phyloP scores from a whole-genome alignment of 2,888 invertebrate species.

The Ptycholaimellus sp. region DNA sequence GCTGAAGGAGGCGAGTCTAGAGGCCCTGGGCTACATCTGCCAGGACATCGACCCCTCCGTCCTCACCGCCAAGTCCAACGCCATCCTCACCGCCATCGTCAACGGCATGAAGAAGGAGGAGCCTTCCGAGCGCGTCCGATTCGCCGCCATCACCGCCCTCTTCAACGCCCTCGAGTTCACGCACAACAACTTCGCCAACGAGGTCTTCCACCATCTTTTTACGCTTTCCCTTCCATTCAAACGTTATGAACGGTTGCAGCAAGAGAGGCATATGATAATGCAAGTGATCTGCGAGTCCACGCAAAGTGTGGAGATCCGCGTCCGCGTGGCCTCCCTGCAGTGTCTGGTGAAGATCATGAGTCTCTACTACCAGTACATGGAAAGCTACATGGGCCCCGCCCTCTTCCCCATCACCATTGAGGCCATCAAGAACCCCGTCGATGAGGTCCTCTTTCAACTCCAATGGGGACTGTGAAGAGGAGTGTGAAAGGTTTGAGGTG shows the following conservation, averaged over 20 bases:
- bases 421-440: conserved; percentile 87
- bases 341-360: conserved; percentile 95
- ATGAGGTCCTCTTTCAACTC: conserved; percentile 47
- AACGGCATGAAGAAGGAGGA: conserved; percentile 90
- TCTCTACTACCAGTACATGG: conserved; percentile 94
- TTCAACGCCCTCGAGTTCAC: conserved; percentile 94
- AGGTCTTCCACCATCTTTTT: conserved; percentile 29
- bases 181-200: conserved; percentile 87
- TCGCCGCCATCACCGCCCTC: conserved; percentile 86
- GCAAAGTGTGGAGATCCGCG: conserved; percentile 65
- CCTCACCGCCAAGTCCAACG: conserved; percentile 67
- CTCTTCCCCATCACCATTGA: conserved; percentile 89
- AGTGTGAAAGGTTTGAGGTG: too few relatives aligned
- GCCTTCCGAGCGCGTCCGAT: conserved; percentile 53
- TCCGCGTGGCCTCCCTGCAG: conserved; percentile 69
- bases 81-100: conserved; percentile 89
- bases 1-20: conserved; percentile 81
- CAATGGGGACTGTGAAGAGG: too few relatives aligned
- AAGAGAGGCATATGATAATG: conserved; percentile 95
- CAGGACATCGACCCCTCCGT: conserved; percentile 52
- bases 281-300: conserved; percentile 98
- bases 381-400: conserved; percentile 91
- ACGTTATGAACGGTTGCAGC: conserved; percentile 29
- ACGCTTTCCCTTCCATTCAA: neutral
- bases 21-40: conserved; percentile 94